Conservation (phyloP, 1,140 invertebrate species). For the Sweltsa coloradensis region DNA sequence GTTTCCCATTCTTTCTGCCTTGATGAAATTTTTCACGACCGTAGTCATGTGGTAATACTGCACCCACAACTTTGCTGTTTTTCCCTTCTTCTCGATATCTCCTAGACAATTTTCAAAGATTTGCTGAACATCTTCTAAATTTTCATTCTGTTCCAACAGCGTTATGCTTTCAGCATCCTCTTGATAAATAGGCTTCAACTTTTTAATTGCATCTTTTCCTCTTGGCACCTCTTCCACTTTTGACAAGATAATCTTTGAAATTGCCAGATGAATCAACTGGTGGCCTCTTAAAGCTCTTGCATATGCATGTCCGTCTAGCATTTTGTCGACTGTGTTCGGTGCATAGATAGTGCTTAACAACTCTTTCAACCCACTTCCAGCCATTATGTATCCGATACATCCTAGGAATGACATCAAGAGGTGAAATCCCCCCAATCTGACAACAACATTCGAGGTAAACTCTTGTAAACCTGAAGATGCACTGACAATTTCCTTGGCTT, state of each 20-base stretch:
- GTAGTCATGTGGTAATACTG: conserved; percentile 28
- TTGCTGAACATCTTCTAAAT: background rate
- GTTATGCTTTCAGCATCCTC: background rate
- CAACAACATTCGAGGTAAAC: conserved; percentile 13
- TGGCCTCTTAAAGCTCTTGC: conserved; percentile 27
- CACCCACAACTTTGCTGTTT: conserved; percentile 26
- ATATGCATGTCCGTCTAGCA: conserved; percentile 25
- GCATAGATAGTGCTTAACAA: conserved; percentile 25
- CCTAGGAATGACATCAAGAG: conserved; percentile 29
- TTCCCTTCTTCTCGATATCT: conserved; percentile 17
- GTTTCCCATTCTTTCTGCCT: conserved; percentile 27
- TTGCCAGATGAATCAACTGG: conserved; percentile 22
- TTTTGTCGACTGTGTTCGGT: conserved; percentile 26
- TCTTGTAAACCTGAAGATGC: conserved; percentile 3
- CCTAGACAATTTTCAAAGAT: background rate
- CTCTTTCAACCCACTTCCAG: conserved; percentile 28
- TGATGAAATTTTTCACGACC: conserved; percentile 24
- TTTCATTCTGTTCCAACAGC: background rate
- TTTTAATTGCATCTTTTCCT: background rate
- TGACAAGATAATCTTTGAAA: conserved; percentile 21
- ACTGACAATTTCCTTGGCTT: conserved; percentile 30
- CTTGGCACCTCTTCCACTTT: background rate
- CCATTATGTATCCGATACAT: conserved; percentile 29
- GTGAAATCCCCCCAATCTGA: conserved; percentile 24
- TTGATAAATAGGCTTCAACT: background rate